phyloP scores from a whole-genome alignment of 2,797 vertebrate genomes.

The Sebastes wilsoni region DNA sequence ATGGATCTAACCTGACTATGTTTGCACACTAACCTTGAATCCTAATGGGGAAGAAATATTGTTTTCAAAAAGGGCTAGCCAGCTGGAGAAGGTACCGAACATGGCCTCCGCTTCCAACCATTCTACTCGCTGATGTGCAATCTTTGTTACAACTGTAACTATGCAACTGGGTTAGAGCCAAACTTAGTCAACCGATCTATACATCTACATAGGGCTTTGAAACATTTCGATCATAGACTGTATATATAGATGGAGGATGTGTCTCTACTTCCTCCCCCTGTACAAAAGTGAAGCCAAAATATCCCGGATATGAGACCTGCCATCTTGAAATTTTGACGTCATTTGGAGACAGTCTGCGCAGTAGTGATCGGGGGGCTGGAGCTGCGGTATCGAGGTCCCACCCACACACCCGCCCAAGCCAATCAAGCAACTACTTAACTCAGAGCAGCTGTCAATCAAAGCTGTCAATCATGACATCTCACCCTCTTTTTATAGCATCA shows the following conservation, averaged over 20 bases:
- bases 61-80: background rate
- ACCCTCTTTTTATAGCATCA: too few species aligned
- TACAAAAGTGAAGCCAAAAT: background rate
- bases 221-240: background rate
- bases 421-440: background rate
- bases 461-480: too few species aligned
- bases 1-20: background rate
- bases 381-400: background rate
- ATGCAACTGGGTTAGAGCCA: background rate
- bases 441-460: background rate
- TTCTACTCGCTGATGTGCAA: background rate
- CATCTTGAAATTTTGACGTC: background rate
- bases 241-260: background rate
- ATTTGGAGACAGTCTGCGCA: too few species aligned
- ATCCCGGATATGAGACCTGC: background rate
- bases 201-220: background rate
- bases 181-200: background rate
- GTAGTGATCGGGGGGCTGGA: too few species aligned
- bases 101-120: background rate
- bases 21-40: background rate
- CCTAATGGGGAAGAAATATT: background rate
- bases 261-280: background rate
- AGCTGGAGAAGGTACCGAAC: background rate
- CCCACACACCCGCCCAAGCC: background rate
- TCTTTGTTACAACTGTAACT: background rate